phyloP scores from a whole-genome alignment of 2,888 invertebrate genomes.

The Dastarcus helophoroides region DNA sequence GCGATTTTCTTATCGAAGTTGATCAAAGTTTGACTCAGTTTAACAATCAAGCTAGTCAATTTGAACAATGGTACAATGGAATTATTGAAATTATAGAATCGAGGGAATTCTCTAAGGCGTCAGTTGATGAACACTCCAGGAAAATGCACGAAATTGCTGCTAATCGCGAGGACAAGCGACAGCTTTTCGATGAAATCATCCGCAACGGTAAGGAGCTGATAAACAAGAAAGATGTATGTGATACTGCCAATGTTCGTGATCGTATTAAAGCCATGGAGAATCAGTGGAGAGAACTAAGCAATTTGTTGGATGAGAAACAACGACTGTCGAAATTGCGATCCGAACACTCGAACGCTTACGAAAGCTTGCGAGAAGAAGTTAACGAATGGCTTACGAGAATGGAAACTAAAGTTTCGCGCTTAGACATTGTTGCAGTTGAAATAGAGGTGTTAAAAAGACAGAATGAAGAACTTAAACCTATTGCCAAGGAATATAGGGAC shows the following conservation, averaged over 20 bases:
- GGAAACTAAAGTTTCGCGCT: conserved; percentile 62
- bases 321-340: conserved; percentile 72
- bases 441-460: conserved; percentile 74
- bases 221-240: conserved; percentile 78
- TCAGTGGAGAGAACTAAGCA: conserved; percentile 80
- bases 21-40: conserved; percentile 57
- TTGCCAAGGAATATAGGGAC: conserved; percentile 81
- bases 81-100: conserved; percentile 65
- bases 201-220: conserved; percentile 71
- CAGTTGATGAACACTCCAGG: conserved; percentile 51
- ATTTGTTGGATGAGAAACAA: conserved; percentile 71
- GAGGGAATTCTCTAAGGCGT: conserved; percentile 55
- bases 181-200: conserved; percentile 66
- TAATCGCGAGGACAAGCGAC: conserved; percentile 41
- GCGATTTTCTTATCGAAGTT: conserved; percentile 73
- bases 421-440: conserved; percentile 82
- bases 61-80: conserved; percentile 61
- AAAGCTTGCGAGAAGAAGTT: conserved; percentile 69
- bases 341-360: conserved; percentile 79
- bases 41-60: conserved; percentile 49
- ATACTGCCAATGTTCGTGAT: conserved; percentile 71
- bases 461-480: conserved; percentile 70
- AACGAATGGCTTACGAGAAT: conserved; percentile 74
- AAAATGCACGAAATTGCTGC: conserved; percentile 41
- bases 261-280: conserved; percentile 74